phyloP scores from a whole-genome alignment of 1,140 invertebrate species.

The Pachyrhynchus sulphureomaculatus region DNA sequence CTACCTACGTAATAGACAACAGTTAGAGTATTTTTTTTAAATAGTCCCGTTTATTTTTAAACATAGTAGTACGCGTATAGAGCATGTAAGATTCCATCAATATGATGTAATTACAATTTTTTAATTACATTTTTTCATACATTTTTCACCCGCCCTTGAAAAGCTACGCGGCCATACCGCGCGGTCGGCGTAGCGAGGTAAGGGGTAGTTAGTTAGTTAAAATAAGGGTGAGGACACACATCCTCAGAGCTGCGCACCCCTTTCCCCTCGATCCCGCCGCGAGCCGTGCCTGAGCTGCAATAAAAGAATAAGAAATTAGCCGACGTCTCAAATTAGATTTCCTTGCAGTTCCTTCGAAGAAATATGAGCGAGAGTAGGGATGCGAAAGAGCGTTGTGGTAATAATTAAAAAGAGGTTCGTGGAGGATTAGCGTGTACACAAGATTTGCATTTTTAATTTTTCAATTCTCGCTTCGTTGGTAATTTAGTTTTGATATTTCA shows the following conservation, averaged over 20 bases:
- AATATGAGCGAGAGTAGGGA: constrained; percentile 30
- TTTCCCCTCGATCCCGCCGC: constrained; percentile 8
- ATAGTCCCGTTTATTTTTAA: no score
- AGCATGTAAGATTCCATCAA: no score
- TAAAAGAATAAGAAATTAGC: constrained; percentile 38
- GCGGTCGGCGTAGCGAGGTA: neutral
- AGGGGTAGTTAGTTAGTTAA: constrained; percentile 17
- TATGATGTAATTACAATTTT: neutral
- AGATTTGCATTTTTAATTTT: constrained; percentile 31
- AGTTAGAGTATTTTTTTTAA: no score
- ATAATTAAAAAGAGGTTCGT: constrained; percentile 32
- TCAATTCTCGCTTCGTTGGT: no score
- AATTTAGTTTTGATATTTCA: neutral
- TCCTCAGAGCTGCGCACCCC: constrained; percentile 8
- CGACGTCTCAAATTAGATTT: constrained; percentile 36
- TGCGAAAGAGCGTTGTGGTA: constrained; percentile 32
- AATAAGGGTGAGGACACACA: constrained; percentile 34
- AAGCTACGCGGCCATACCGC: constrained; percentile 12
- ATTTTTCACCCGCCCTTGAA: constrained; percentile 22
- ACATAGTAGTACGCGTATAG: no score
- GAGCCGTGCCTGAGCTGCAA: constrained; percentile 24
- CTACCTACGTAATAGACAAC: no score
- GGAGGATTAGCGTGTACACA: constrained; percentile 32
- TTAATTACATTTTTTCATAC: neutral
- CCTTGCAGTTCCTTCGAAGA: constrained; percentile 31